phyloP scores from a whole-genome alignment of 35 echinoderm and acorn worm species.

The Lytechinus variegatus region DNA sequence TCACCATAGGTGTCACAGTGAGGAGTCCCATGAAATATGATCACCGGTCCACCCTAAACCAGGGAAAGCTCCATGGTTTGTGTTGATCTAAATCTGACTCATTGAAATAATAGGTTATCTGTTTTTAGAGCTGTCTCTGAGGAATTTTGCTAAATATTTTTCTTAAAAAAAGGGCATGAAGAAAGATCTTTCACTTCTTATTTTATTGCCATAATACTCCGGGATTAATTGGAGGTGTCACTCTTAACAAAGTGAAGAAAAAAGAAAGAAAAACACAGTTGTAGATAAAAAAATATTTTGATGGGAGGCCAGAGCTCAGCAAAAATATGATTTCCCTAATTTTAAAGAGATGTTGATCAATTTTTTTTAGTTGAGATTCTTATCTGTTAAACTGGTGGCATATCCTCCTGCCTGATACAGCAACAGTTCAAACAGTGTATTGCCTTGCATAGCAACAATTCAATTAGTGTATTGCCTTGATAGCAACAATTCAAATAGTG shows the following conservation, averaged over 20 bases:
- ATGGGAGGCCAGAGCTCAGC: no score
- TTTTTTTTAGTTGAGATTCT: background rate
- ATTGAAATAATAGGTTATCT: background rate
- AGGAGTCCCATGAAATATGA: background rate
- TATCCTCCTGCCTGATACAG: background rate
- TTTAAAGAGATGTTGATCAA: no score
- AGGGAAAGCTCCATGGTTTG: background rate
- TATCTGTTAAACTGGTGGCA: background rate
- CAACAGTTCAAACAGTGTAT: background rate
- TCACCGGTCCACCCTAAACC: background rate
- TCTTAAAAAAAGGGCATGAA: background rate
- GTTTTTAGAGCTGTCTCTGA: background rate
- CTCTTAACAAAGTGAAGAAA: no score
- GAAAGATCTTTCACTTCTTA: no score
- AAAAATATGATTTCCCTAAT: no score
- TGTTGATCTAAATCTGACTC: background rate
- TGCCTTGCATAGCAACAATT: no score
- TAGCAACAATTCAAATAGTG: no score
- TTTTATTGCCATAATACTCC: no score
- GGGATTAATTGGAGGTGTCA: no score
- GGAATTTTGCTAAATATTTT: background rate
- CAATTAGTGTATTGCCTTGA: no score
- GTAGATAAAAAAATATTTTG: background rate
- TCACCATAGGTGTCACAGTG: slow-evolving; percentile 5
- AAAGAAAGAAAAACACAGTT: no score